Percentiles rank a stretch among this genome's conserved stretches.
These are phyloP conservation scores for Tanytarsus gracilentus DNA, from an alignment of 2,888 invertebrate species.

Conservation along the genomic window DNA sequence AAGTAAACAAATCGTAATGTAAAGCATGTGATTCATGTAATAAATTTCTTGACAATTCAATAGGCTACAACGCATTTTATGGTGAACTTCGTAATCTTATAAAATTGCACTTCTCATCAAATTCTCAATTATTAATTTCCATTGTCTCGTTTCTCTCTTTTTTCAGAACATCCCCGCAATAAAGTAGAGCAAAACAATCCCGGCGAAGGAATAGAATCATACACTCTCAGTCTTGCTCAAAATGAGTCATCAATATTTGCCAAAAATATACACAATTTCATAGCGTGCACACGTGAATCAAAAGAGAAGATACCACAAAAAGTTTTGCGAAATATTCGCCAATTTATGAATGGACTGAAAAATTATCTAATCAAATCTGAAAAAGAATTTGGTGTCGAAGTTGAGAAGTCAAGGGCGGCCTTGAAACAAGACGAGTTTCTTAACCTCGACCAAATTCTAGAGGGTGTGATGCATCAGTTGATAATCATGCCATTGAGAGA, in stretches of 20 bases:
- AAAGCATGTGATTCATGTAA: too few relatives aligned
- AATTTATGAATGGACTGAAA: slow-evolving; percentile 98
- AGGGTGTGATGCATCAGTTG: slow-evolving; percentile 86
- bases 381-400: slow-evolving; percentile 81
- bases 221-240: slow-evolving; percentile 69
- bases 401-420: slow-evolving; percentile 55
- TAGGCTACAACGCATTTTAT: too few relatives aligned
- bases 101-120: not conserved
- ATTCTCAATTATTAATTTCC: not conserved
- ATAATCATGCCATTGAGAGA: slow-evolving; percentile 79
- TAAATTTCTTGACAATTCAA: too few relatives aligned
- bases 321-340: slow-evolving; percentile 83
- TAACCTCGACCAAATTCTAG: slow-evolving; percentile 90
- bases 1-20: too few relatives aligned
- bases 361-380: slow-evolving; percentile 95
- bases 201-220: slow-evolving; percentile 65
- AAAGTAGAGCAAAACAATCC: slow-evolving; percentile 49
- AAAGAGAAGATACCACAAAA: slow-evolving; percentile 80
- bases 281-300: slow-evolving; percentile 84
- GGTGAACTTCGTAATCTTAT: not conserved
- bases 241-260: slow-evolving; percentile 85
- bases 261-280: slow-evolving; percentile 86
- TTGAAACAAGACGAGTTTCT: slow-evolving; percentile 84
- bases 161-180: slow-evolving; percentile 65
- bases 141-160: not conserved